Evolutionary conservation across 2,113 vertebrate genomes (phyloP).

Genomic region (Ranitomeya variabilis): DNA sequence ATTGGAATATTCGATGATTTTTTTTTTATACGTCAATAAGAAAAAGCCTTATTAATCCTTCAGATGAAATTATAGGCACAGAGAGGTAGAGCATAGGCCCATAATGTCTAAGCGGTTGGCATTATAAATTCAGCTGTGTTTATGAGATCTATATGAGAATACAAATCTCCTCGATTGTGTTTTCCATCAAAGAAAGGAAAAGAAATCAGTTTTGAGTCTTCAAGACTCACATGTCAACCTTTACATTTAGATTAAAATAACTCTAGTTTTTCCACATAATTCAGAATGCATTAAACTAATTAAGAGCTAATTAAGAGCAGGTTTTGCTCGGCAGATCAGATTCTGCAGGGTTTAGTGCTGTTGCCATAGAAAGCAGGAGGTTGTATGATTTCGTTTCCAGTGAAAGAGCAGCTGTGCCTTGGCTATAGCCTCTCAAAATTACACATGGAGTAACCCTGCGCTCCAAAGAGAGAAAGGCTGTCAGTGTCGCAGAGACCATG

Average conservation of each 20-base stretch:
- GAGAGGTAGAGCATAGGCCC: background rate
- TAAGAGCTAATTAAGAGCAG: conserved; percentile 88
- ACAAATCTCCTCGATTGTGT: background rate
- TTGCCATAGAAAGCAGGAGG: conserved; percentile 69
- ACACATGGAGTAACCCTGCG: conserved; percentile 59
- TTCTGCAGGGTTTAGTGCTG: conserved; percentile 67
- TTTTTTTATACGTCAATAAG: background rate
- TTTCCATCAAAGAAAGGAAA: background rate
- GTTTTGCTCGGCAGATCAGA: conserved; percentile 80
- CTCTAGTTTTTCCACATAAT: conserved; percentile 69
- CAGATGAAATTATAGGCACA: background rate
- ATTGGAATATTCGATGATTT: background rate
- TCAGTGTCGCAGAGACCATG: conserved; percentile 71
- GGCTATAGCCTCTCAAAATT: conserved; percentile 63
- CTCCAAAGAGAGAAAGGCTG: conserved; percentile 62
- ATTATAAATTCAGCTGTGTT: background rate
- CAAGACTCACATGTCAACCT: conserved; percentile 67
- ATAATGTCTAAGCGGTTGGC: background rate
- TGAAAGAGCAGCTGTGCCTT: conserved; percentile 66
- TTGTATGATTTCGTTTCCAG: conserved; percentile 65
- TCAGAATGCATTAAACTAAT: conserved; percentile 80
- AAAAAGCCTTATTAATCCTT: background rate
- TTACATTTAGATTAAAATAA: conserved; percentile 73
- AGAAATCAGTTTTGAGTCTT: conserved; percentile 48
- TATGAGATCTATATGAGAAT: background rate